Base-by-base conservation (phyloP, 2,888 invertebrate species). In the Keiferia lycopersicella region DNA sequence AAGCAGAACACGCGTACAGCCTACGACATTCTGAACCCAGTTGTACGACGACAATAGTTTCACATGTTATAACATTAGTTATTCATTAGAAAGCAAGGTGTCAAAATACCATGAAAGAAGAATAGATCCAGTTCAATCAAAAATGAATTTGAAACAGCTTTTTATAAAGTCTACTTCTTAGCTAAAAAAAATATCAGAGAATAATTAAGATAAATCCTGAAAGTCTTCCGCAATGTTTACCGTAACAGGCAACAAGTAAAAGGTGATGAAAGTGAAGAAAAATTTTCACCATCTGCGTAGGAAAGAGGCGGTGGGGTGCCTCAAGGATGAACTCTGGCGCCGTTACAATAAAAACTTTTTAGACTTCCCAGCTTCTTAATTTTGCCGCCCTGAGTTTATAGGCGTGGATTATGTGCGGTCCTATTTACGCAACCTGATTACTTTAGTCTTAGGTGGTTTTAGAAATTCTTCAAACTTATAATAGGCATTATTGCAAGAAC, bases 301-400 rank as follows among this genome's bases (percentile, higher is more conserved):
- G n/a, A n/a, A n/a, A 66, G 61, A 67, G 69, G 72, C 71, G 64
- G 34, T 66, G 62, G 68, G 69, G 72, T 69, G 69, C 69, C 72
- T 68, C 63, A 64, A 66, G 73, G 80, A 79, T 81, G 76, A 80
- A 78, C 79, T 77, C 70, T 71, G 63, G 22, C 51, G 51, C 45
- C 71, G 73, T 76, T 80, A 81, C 81, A 82, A 82, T 83, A 82
- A 81, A 83, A 82, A 82, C 78, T 83, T 83, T 75, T 78, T 73
- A 73, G 71, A 78, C 74, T 78, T 80, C 78, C 75, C 82, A 82
- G 83, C 81, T 82, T 76, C 79, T 80, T 77, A 80, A 81, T 78
- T 81, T 76, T 68, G 72, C 67, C 71, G 70, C 72, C 70, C 67
- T 66, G 71, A 75, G 71, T 76, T 78, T 68, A 67, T 70, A 34